These are phyloP conservation scores for Acipenser ruthenus DNA, from an alignment of 2,797 vertebrate genomes.

Conservation along the genomic window DNA sequence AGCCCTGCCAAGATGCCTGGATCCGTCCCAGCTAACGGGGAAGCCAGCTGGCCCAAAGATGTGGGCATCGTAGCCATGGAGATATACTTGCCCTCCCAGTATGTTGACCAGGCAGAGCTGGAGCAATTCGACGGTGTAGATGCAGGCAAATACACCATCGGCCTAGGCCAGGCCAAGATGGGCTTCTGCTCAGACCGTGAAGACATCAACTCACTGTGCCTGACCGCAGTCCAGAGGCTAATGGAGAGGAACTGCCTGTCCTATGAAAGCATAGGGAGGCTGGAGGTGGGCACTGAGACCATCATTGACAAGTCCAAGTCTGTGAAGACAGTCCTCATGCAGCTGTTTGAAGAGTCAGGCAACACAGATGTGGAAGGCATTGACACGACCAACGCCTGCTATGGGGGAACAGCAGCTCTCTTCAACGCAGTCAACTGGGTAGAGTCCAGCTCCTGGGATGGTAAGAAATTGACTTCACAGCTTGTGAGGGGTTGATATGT, in stretches of 20 bases:
- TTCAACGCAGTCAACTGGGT: constrained; percentile 97
- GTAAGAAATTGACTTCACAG: constrained; percentile 47
- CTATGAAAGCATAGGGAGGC: constrained; percentile 81
- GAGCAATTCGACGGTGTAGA: constrained; percentile 87
- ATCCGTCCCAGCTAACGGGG: constrained; percentile 72
- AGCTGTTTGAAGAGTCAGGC: constrained; percentile 94
- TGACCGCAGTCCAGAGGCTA: constrained; percentile 88
- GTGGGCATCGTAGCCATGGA: constrained; percentile 91
- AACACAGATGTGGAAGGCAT: constrained; percentile 94
- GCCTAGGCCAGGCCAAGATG: constrained; percentile 89
- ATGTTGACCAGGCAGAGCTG: constrained; percentile 87
- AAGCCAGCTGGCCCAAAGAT: constrained; percentile 91
- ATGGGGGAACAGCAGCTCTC: constrained; percentile 91
- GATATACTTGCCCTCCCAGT: constrained; percentile 91
- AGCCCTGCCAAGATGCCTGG: constrained; percentile 82
- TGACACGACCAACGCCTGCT: constrained; percentile 92
- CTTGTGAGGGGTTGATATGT: too few species aligned
- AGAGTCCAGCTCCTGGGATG: constrained; percentile 97
- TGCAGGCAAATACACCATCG: constrained; percentile 92
- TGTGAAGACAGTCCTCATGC: constrained; percentile 94
- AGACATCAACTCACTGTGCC: constrained; percentile 92
- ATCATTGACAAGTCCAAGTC: constrained; percentile 98
- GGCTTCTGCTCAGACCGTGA: constrained; percentile 94
- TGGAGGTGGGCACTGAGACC: constrained; percentile 97
- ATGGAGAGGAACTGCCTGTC: constrained; percentile 85